Percentiles rank a stretch among this genome's conserved stretches.
Conservation (phyloP, 2,888 invertebrate genomes). For the Amorpha juglandis region DNA sequence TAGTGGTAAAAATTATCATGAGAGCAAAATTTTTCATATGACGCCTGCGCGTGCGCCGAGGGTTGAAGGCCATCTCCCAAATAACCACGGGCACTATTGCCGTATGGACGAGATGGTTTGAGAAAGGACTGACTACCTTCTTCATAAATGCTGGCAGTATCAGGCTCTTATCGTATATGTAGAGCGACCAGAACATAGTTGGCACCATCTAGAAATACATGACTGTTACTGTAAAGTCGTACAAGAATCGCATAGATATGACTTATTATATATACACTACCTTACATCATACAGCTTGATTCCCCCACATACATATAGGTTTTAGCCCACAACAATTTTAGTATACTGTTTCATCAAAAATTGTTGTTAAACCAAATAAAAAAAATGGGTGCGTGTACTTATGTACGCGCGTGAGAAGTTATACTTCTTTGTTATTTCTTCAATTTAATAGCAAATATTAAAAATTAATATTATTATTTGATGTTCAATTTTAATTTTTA, state of each 20-base stretch:
- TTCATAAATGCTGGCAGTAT: constrained; percentile 63
- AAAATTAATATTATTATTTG: too few relatives aligned
- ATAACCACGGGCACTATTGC: constrained; percentile 59
- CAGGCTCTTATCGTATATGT: constrained; percentile 56
- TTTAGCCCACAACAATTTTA: too few relatives aligned
- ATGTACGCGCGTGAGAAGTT: too few relatives aligned
- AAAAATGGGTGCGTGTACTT: too few relatives aligned
- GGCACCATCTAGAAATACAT: constrained; percentile 60
- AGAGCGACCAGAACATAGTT: constrained; percentile 66
- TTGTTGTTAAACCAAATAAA: too few relatives aligned
- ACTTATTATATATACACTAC: not conserved
- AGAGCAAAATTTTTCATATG: constrained; percentile 56
- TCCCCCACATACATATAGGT: too few relatives aligned
- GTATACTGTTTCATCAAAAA: too few relatives aligned
- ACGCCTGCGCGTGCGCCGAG: constrained; percentile 51
- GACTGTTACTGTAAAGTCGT: too few relatives aligned
- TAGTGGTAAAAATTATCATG: constrained; percentile 45
- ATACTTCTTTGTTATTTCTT: too few relatives aligned
- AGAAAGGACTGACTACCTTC: constrained; percentile 47
- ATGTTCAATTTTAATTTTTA: too few relatives aligned
- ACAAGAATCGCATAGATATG: not conserved
- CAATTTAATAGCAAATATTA: too few relatives aligned
- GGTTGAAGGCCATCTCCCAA: constrained; percentile 60
- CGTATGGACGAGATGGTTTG: constrained; percentile 72
- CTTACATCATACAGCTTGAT: too few relatives aligned